These are phyloP conservation scores for Cyprinella venusta DNA, from an alignment of 2,797 vertebrate genomes.

Conservation along the genomic window DNA sequence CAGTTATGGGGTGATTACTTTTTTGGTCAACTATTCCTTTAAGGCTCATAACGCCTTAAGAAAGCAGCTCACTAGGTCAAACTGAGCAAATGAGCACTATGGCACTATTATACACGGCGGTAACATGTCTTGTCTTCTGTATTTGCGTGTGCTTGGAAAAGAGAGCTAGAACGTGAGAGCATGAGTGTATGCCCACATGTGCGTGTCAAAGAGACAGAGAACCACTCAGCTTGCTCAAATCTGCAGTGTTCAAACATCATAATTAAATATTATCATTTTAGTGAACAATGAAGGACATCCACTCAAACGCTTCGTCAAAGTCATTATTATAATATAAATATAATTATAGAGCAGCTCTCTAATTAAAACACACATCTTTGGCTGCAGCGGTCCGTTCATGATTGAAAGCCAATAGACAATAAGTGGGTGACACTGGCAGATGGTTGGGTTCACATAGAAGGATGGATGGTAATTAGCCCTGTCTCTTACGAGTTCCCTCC, in stretches of 20 bases:
- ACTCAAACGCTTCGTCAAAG: constrained; percentile 63
- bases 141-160: neutral
- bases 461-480: constrained; percentile 66
- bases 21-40: neutral
- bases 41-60: neutral
- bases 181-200: constrained; percentile 29
- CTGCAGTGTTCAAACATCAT: constrained; percentile 66
- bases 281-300: constrained; percentile 64
- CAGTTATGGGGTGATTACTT: neutral
- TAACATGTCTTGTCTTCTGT: neutral
- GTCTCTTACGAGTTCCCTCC: constrained; percentile 61
- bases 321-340: constrained; percentile 71
- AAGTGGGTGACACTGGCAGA: constrained; percentile 63
- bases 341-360: constrained; percentile 66
- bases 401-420: constrained; percentile 64
- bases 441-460: constrained; percentile 65
- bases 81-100: neutral
- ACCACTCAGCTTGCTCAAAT: constrained; percentile 56
- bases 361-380: constrained; percentile 71
- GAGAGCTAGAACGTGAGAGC: neutral
- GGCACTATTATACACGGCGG: neutral
- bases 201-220: constrained; percentile 53
- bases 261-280: constrained; percentile 68
- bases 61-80: neutral
- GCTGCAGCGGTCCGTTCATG: constrained; percentile 60